Evolutionary conservation across 2,888 invertebrate genomes (phyloP).

Genomic region (Eudasyphora cyanicolor): DNA sequence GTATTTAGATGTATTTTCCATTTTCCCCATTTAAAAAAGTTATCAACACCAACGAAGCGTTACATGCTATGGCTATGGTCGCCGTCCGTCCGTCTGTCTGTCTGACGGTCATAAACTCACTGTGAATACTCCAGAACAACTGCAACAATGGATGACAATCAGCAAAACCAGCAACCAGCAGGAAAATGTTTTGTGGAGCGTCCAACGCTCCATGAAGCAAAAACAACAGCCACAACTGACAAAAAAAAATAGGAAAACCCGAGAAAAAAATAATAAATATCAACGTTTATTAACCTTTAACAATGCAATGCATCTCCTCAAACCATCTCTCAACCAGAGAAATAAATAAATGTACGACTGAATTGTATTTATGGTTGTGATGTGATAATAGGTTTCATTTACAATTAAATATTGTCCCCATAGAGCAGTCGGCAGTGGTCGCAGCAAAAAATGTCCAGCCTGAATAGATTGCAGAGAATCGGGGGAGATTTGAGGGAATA

Average conservation of each 20-base stretch:
- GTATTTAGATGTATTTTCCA: slow-evolving; percentile 14
- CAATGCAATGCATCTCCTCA: slow-evolving; percentile 45
- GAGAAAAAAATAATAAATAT: slow-evolving; percentile 54
- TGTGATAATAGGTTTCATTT: slow-evolving; percentile 63
- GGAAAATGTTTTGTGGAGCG: neutral
- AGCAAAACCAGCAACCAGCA: slow-evolving; percentile 56
- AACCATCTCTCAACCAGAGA: slow-evolving; percentile 13
- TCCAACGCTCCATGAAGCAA: no score
- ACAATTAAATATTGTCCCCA: slow-evolving; percentile 63
- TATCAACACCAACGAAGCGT: slow-evolving; percentile 64
- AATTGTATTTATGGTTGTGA: slow-evolving; percentile 30
- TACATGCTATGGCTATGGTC: slow-evolving; percentile 40
- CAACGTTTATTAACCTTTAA: slow-evolving; percentile 65
- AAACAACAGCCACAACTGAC: slow-evolving; percentile 1
- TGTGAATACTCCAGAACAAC: neutral
- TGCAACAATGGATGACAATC: slow-evolving; percentile 22
- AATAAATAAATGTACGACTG: slow-evolving; percentile 6
- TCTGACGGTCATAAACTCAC: slow-evolving; percentile 51
- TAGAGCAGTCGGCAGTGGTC: slow-evolving; percentile 19
- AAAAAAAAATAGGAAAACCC: no score
- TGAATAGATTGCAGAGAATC: neutral
- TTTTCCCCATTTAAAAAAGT: slow-evolving; percentile 53
- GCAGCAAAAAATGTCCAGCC: neutral
- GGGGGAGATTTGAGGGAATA: slow-evolving; percentile 38
- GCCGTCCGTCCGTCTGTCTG: no score